Base-by-base conservation (phyloP, 2,797 vertebrate species). In the Dicrostonyx torquatus region DNA sequence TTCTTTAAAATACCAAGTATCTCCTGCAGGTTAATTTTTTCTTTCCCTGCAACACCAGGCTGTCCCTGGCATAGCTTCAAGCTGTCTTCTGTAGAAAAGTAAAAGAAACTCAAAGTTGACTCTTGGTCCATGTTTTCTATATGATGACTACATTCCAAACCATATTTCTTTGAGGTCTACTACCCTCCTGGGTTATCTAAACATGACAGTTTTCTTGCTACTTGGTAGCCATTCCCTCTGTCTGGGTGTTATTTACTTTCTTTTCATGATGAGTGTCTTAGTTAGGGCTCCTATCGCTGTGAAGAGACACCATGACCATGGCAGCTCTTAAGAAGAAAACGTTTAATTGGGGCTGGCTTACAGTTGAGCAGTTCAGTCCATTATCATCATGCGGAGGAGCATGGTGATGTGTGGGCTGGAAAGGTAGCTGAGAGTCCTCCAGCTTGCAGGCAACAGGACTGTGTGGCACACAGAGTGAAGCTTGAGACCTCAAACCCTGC, bases 81-180 rank as follows among this genome's bases (percentile, higher is more conserved):
- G 18, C 4, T 78, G 29, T 53, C 53, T 37, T 89, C 31, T 83
- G 45, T 55, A 89, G 75, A 94, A 93, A 91, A 58, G 72, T 78
- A 55, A 90, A 92, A 66, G 34, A 89, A 14, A 43, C 48, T 29
- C 17, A 40, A 58, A 40, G 24, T 80, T 66, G 48, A 82, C 45
- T 88, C 31, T 60, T 62, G 20, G 45, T 58, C 34, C 34, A 66
- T 75, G 8, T 48, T 20, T 26, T 91, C 73, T 83, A 2, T 24
- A 55, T 79, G 55, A 50, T 50, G 50, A 70, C 43, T 14, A 93
- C 26, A 40, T 85, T 90, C 68, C 50, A 90, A 92, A 8, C 12
- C 72, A 64, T 8, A 3, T 94, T 90, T 94, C 29, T 94, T 62
- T 94, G n/a, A 89, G 15, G 66, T 90, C n/a, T 78, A 14, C 6